Evolutionary conservation across 2,113 vertebrate genomes (phyloP).

Genomic region (Atherinomorus stipes): DNA sequence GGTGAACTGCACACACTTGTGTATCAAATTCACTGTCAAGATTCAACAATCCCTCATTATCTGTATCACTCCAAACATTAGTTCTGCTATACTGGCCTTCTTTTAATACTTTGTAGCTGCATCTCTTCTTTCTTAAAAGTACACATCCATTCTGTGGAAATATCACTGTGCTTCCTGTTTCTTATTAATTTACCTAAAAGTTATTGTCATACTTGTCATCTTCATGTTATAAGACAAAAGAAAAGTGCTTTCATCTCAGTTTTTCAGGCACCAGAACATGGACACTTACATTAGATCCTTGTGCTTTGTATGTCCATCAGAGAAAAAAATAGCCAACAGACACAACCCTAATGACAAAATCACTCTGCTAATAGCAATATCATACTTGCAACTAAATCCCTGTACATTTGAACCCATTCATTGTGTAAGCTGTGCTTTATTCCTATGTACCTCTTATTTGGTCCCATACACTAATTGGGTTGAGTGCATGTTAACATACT

Average conservation of each 20-base stretch:
- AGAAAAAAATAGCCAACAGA: constrained; percentile 11
- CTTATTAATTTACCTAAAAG: constrained; percentile 6
- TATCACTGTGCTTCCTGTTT: not conserved
- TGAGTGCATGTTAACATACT: constrained; percentile 72
- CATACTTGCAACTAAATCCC: not conserved
- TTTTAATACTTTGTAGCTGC: not conserved
- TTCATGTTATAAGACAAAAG: not conserved
- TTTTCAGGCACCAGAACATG: constrained; percentile 20
- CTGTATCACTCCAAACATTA: not conserved
- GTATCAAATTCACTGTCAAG: not conserved
- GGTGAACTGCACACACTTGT: not conserved
- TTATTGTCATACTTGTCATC: not conserved
- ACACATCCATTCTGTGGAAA: constrained; percentile 8
- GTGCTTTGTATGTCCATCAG: constrained; percentile 56
- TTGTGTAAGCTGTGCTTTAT: constrained; percentile 45
- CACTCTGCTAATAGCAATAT: constrained; percentile 13
- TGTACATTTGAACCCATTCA: not conserved
- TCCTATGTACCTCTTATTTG: constrained; percentile 25
- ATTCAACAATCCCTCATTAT: constrained; percentile 1
- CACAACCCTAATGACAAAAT: constrained; percentile 7
- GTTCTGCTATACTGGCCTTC: not conserved
- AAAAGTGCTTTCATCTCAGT: constrained; percentile 16
- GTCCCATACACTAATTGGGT: constrained; percentile 13
- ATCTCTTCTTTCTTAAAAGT: not conserved
- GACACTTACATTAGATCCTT: constrained; percentile 6